A percentile compares a stretch with the other conserved stretches of the same genome.
phyloP scores from a whole-genome alignment of 35 echinoderm and acorn worm species.

The Apostichopus japonicus region DNA sequence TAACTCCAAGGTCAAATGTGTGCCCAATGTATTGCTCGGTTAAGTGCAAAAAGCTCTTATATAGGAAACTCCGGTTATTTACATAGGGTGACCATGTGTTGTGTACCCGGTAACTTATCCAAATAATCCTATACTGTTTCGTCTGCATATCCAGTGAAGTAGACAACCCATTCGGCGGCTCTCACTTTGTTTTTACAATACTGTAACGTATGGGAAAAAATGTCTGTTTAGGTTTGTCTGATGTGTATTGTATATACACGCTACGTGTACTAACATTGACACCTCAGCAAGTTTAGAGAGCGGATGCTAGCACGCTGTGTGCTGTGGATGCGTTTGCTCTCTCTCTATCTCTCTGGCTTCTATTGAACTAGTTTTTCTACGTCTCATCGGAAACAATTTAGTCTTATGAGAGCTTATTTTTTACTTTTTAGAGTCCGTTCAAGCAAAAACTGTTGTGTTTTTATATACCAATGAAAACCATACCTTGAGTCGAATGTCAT shows the following conservation, averaged over 20 bases:
- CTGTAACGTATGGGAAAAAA: conserved; percentile 16
- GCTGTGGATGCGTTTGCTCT: neutral
- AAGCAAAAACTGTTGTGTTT: neutral
- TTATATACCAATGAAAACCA: too few relatives aligned
- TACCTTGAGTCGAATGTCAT: too few relatives aligned
- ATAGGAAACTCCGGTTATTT: conserved; percentile 23
- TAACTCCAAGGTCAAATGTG: conserved; percentile 36
- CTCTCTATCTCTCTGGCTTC: neutral
- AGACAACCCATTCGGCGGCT: neutral
- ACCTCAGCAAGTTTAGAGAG: conserved; percentile 30
- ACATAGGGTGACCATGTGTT: conserved; percentile 44
- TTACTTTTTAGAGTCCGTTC: neutral
- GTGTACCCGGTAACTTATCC: conserved; percentile 21
- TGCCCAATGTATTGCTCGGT: conserved; percentile 11
- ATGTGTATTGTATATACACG: neutral
- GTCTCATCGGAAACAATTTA: neutral
- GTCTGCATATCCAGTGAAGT: neutral
- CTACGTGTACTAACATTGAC: neutral
- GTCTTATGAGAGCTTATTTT: neutral
- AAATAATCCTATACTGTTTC: conserved; percentile 20
- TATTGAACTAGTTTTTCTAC: neutral
- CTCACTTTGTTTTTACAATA: conserved; percentile 16
- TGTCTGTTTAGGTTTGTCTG: neutral
- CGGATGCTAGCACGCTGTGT: neutral
- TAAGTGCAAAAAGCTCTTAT: neutral